phyloP scores from a whole-genome alignment of 1,140 invertebrate genomes.

The Holcopasites calliopsidis region DNA sequence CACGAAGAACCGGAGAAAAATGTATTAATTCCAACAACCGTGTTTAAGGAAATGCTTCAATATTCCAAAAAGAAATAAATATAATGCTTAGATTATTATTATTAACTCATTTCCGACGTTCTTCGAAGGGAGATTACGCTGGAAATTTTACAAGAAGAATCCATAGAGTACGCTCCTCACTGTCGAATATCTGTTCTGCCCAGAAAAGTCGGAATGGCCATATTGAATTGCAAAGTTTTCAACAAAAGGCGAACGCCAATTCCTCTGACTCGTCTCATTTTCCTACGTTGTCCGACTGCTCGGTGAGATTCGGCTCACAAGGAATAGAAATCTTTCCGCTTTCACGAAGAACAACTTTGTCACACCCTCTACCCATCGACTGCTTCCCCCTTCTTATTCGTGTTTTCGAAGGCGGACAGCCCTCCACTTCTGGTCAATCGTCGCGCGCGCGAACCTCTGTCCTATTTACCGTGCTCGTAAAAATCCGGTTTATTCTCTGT shows the following conservation, averaged over 20 bases:
- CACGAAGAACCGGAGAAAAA: too few relatives aligned
- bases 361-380: neutral
- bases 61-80: too few relatives aligned
- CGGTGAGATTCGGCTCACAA: constrained; percentile 16
- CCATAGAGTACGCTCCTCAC: constrained; percentile 6
- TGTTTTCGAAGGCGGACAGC: neutral
- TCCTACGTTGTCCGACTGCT: constrained; percentile 3
- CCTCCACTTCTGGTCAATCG: neutral
- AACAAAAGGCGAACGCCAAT: constrained; percentile 25
- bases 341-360: constrained; percentile 3
- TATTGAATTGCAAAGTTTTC: constrained; percentile 50
- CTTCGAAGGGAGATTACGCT: constrained; percentile 25
- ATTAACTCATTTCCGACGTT: constrained; percentile 30
- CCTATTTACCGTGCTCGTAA: too few relatives aligned
- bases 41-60: too few relatives aligned
- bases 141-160: neutral
- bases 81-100: too few relatives aligned
- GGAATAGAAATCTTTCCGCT: constrained; percentile 39
- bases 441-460: neutral
- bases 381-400: neutral
- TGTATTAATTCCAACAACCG: too few relatives aligned
- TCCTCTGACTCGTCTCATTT: constrained; percentile 41
- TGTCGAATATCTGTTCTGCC: neutral
- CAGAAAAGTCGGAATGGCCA: constrained; percentile 21
- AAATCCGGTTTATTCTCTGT: neutral